Base-by-base conservation (phyloP, 2,888 invertebrate species). In the Heliconius cydno region DNA sequence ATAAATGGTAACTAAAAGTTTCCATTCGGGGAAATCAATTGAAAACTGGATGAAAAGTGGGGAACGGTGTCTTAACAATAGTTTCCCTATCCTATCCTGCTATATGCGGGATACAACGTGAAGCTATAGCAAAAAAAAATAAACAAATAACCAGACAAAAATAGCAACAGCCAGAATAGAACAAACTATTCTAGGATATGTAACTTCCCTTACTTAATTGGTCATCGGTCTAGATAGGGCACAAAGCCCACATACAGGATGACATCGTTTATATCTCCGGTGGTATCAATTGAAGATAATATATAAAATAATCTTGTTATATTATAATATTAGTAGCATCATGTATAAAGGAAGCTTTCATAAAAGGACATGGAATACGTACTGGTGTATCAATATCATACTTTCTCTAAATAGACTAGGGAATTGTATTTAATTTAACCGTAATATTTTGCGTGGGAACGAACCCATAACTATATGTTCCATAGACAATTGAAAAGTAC, bases 181-280 rank as follows among this genome's bases (percentile, higher is more conserved):
- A 74, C 57, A 65, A 6, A 34, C 80, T 80, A 87, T 78, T 84
- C 80, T 83, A 70, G 80, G 82, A 77, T 77, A 81, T 75, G 60
- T 67, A 76, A 78, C 66, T 85, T 86, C 87, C 82, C 83, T 83
- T 82, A 81, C 83, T 82, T 86, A 88, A 88, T 89, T 87, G 85
- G 76, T 79, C 81, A 78, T 79, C 85, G 84, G 84, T 82, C 81
- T 83, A 85, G 83, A 86, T 83, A 85, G 83, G 84, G 81, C 85
- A 81, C 82, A 84, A 79, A 79, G 85, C 87, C 88, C 87, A 89
- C 89, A 84, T 85, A 83, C 89, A 88, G 89, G 91, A 91, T 86
- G 86, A 78, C 79, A 83, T 86, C 86, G 84, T 88, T 90, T 88
- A 88, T 84, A 79, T 76, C 83, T 83, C 85, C 83, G 84, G 83